Evolutionary conservation across 2,113 vertebrate genomes (phyloP), one percentile per base, ranked within the genome.

Genomic region (Ictalurus punctatus): DNA sequence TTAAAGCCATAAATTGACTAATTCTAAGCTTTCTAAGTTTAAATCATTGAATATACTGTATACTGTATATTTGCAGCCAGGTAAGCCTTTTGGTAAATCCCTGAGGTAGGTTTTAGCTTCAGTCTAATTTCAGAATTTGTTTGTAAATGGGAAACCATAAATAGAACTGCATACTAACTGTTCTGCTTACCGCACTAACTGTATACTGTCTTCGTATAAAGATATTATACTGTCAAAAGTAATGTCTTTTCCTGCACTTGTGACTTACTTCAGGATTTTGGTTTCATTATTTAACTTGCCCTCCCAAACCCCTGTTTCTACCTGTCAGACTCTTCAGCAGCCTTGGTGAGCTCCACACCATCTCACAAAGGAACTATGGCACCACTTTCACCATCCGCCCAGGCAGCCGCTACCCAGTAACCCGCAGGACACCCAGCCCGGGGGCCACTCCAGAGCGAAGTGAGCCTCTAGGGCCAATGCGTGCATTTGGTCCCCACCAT

Each of bases 281-380:
- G 16, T 73, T 88, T 48, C 23, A 59, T 40, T 21, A 69, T 65
- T 44, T 84, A 52, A 88, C 40, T 80, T 79, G 63, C 67, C 90
- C 85, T 80, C 83, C 83, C 21, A 74, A 91, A 71, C 87, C 91
- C 82, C 94, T 92, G 93, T 89, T 92, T 93, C 94, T 93, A 92
- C 90, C 91, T 93, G 89, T 91, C 96, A 99, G 98, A 96, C 97
- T 99, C 96, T 99, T 99, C 96, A 99, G 98, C 95, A 99, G 98
- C 94, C 96, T 99, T 90, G 96, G 98, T 83, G 98, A 99, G 90
- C 97, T 99, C 92, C 98, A 98, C 96, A 97, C 97, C 93, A 99
- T 99, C 92, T 99, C 98, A 92, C 98, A 98, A 95, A 96, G 97
- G 94, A 97, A 97, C 94, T 97, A 95, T 76, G 97, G 97, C 84